A percentile compares a stretch with the other conserved stretches of the same genome.
phyloP scores from a whole-genome alignment of 2,888 invertebrate genomes.

The Drosophila ezoana region DNA sequence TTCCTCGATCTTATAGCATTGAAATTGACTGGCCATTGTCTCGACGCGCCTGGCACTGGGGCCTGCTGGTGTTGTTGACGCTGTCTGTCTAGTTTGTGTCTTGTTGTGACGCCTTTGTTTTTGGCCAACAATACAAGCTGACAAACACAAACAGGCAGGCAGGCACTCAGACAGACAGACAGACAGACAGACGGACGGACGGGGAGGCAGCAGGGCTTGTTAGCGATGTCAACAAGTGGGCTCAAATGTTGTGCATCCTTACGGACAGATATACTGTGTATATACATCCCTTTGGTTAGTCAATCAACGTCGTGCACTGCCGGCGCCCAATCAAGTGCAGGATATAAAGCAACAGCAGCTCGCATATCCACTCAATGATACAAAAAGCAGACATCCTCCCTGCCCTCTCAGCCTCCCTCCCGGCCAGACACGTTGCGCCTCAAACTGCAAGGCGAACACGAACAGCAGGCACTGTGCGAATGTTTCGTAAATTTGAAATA shows the following conservation, averaged over 20 bases:
- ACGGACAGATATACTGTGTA: conserved; percentile 22
- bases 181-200: conserved; percentile 5
- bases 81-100: conserved; percentile 64
- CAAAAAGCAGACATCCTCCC: neutral
- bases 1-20: conserved; percentile 21
- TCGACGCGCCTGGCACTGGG: conserved; percentile 16
- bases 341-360: conserved; percentile 37
- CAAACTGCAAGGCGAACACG: conserved; percentile 9
- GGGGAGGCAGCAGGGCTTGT: neutral
- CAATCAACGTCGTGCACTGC: conserved; percentile 69
- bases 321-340: conserved; percentile 55
- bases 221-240: conserved; percentile 56
- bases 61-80: conserved; percentile 38
- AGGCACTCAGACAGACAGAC: conserved; percentile 17
- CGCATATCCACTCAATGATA: conserved; percentile 30
- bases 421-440: neutral
- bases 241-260: conserved; percentile 52
- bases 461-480: conserved; percentile 12
- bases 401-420: neutral
- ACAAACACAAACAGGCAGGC: conserved; percentile 38
- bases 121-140: conserved; percentile 60
- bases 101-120: conserved; percentile 74
- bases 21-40: conserved; percentile 26
- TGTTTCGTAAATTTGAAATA: conserved; percentile 55
- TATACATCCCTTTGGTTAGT: conserved; percentile 61